Conservation (phyloP, 2,797 vertebrate genomes). For the Scleropages formosus region DNA sequence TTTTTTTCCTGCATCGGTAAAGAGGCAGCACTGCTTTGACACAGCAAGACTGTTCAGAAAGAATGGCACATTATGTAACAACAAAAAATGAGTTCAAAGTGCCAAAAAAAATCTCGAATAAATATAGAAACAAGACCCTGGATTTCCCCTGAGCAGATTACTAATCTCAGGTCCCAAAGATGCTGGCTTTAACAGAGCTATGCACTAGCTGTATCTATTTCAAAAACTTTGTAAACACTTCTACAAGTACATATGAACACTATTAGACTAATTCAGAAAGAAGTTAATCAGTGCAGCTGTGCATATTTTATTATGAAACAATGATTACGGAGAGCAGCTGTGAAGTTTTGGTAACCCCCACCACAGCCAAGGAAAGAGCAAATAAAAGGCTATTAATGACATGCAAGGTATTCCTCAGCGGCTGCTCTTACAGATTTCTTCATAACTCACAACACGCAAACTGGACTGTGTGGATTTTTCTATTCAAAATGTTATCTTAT, state of each 20-base stretch:
- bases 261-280: constrained; percentile 31
- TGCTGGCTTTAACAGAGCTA: not conserved
- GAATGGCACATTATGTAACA: no score
- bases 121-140: no score
- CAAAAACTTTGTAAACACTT: no score
- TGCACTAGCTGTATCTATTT: no score
- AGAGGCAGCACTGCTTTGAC: not conserved
- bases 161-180: constrained; percentile 10
- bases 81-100: no score
- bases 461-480: no score
- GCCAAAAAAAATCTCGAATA: no score
- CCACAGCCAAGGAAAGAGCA: not conserved
- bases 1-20: not conserved
- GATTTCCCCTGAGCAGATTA: not conserved
- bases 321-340: not conserved
- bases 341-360: not conserved
- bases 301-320: constrained; percentile 36
- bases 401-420: not conserved
- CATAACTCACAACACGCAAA: no score
- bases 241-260: constrained; percentile 38
- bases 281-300: constrained; percentile 25
- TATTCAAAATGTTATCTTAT: no score
- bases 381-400: not conserved
- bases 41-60: no score
- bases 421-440: not conserved